A percentile compares a stretch with the other conserved stretches of the same genome.
Evolutionary conservation across 2,888 invertebrate species (phyloP).

Genomic region (Hirtodrosophila alboralis): DNA sequence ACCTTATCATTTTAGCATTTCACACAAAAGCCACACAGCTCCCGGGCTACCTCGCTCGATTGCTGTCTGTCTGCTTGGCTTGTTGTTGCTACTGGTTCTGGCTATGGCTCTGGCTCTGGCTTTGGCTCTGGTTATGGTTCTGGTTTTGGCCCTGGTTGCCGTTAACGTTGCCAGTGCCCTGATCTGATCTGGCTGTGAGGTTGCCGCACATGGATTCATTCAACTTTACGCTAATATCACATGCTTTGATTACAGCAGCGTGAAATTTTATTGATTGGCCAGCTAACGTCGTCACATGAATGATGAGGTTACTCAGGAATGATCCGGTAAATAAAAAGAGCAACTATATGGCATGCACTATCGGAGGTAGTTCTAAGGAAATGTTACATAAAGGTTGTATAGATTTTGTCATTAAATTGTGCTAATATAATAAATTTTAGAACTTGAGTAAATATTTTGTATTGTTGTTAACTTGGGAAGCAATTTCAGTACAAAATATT

Average conservation of each 20-base stretch:
- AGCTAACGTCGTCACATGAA: slow-evolving; percentile 65
- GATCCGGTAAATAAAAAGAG: slow-evolving; percentile 16
- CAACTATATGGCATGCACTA: slow-evolving; percentile 10
- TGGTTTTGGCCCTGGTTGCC: slow-evolving; percentile 29
- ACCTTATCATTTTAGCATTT: slow-evolving; percentile 66
- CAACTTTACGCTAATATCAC: slow-evolving; percentile 81
- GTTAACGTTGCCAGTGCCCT: slow-evolving; percentile 14
- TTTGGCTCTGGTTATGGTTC: slow-evolving; percentile 20
- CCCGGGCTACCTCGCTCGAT: slow-evolving; percentile 17
- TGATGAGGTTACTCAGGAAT: slow-evolving; percentile 50
- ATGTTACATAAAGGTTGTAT: not conserved
- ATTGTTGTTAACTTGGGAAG: too few relatives aligned
- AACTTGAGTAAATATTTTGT: too few relatives aligned
- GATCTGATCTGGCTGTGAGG: slow-evolving; percentile 43
- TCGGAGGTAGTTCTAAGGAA: not conserved
- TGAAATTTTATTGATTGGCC: slow-evolving; percentile 83
- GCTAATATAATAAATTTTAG: too few relatives aligned
- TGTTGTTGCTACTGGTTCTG: slow-evolving; percentile 10
- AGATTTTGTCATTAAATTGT: too few relatives aligned
- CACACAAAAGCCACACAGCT: slow-evolving; percentile 57
- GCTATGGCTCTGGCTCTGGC: not conserved
- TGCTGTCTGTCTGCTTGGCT: slow-evolving; percentile 17
- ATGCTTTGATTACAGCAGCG: slow-evolving; percentile 82
- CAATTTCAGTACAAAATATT: too few relatives aligned
- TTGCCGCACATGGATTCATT: slow-evolving; percentile 70